Base-by-base conservation (phyloP, 2,888 invertebrate species). In the Lasioglossum figueresi region DNA sequence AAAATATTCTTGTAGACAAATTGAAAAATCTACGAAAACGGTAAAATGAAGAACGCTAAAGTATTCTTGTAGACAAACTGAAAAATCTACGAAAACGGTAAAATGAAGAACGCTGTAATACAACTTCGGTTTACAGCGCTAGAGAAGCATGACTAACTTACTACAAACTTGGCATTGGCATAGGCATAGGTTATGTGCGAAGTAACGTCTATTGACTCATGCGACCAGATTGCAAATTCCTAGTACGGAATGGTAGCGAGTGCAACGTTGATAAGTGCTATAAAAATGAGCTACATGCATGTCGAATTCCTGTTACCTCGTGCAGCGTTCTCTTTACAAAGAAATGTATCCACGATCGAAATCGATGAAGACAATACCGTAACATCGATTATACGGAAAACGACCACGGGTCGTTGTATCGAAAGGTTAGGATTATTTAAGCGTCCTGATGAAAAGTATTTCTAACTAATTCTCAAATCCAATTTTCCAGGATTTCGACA, bases 341-440 rank as follows among this genome's bases (percentile, higher is more conserved):
- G n/a, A 31, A 31, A 19, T 34, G 5, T 63, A 6, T 4, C 5
- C 6, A 16, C 27, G 27, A 59, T 59, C 27, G 1, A 14, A 12
- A 59, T 63, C 63, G 63, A 63, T 2, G 2, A 31, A 31, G 16
- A 63, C 27, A 5, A 31, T 6, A 27, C 2, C 31, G 14, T 31
- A 31, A 16, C 27, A 31, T 27, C 16, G 63, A 14, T 63, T 4
- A 84, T 31, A 76, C 56, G 72, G 71, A 76, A 82, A 88, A 80
- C 71, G 78, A 84, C 76, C 75, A 31, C 80, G 59, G 19, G 12
- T 34, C 23, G 68, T 71, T 78, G 48, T 79, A 52, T 23, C 8
- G 8, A 52, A 8, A 52, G 52, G 23, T 56, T 12, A 56, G 4
- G 12, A 56, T 12, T 12, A 4, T 56, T 56, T 12, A 2, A 52